Conservation (phyloP, 2,888 invertebrate genomes). For the Nezara viridula region DNA sequence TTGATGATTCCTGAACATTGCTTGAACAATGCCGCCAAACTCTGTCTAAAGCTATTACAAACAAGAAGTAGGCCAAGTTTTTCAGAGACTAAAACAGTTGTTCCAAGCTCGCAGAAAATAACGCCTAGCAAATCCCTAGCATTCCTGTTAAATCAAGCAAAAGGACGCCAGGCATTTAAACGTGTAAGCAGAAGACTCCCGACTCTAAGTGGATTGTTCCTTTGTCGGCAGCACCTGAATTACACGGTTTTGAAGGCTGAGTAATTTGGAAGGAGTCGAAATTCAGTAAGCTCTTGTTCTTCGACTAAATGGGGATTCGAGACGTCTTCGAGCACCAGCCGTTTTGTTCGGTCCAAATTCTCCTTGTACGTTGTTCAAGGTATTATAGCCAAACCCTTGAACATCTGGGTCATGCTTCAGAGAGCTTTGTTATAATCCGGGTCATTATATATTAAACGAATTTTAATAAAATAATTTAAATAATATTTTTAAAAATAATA, state of each 20-base stretch:
- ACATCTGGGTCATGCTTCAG: background rate
- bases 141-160: constrained; percentile 13
- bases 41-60: background rate
- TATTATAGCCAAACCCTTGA: background rate
- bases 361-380: background rate
- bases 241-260: background rate
- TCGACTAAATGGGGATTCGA: background rate
- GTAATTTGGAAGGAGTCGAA: constrained; percentile 28
- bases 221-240: constrained; percentile 1
- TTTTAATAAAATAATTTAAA: background rate
- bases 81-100: background rate
- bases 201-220: background rate
- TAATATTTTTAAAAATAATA: too few relatives aligned
- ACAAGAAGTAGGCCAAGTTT: background rate
- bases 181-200: background rate
- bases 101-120: background rate
- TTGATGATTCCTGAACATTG: background rate
- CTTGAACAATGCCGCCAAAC: background rate
- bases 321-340: background rate
- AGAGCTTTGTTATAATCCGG: background rate
- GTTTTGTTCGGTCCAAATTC: background rate
- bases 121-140: constrained; percentile 9
- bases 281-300: constrained; percentile 16
- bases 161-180: background rate
- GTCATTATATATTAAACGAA: background rate